Conservation (phyloP, 1,140 invertebrate genomes). For the Caenorhabditis inopinata region DNA sequence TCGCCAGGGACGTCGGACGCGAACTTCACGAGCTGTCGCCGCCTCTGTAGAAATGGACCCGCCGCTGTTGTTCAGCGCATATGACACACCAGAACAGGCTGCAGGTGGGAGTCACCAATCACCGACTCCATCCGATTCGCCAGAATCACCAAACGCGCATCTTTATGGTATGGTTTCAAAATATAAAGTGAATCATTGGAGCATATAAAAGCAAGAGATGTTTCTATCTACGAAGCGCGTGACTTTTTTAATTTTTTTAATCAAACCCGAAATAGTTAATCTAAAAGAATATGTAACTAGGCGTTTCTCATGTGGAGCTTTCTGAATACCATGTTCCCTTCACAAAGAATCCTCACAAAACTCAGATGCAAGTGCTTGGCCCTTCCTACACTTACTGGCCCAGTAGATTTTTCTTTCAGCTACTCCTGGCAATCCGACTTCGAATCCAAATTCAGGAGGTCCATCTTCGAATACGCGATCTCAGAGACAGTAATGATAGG, state of each 20-base stretch:
- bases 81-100: neutral
- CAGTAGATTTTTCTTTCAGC: neutral
- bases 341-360: too few species aligned
- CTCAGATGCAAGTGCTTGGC: too few species aligned
- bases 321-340: too few species aligned
- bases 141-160: conserved; percentile 13
- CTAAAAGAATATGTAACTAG: too few species aligned
- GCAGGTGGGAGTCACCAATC: neutral
- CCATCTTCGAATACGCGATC: conserved; percentile 11
- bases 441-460: neutral
- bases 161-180: neutral
- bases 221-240: too few species aligned
- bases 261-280: too few species aligned
- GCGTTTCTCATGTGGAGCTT: too few species aligned
- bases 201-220: too few species aligned
- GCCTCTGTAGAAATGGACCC: neutral
- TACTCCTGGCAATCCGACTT: neutral
- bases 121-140: neutral
- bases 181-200: too few species aligned
- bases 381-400: too few species aligned
- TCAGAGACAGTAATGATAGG: neutral
- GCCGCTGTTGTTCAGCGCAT: neutral
- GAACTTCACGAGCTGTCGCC: neutral
- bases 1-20: neutral
- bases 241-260: too few species aligned